phyloP scores from a whole-genome alignment of 2,797 vertebrate species.

The Pogonophryne albipinna region DNA sequence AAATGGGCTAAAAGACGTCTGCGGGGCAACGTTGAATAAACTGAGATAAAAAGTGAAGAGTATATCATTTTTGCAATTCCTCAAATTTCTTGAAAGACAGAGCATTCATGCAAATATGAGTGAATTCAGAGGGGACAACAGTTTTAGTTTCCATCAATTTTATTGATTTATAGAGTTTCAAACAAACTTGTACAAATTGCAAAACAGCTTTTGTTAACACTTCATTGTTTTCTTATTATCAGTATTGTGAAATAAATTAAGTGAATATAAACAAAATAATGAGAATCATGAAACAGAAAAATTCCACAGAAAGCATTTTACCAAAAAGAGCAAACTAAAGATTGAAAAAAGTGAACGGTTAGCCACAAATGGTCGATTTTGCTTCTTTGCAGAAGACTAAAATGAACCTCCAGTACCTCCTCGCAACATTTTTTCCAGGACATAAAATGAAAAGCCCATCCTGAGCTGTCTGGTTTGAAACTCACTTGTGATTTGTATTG shows the following conservation, averaged over 20 bases:
- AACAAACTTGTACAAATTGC: constrained; percentile 87
- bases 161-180: constrained; percentile 87
- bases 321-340: constrained; percentile 52
- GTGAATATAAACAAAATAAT: constrained; percentile 77
- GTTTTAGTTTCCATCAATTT: constrained; percentile 79
- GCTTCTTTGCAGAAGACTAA: constrained; percentile 48
- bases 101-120: neutral
- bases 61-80: neutral
- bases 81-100: neutral
- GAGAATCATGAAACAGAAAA: constrained; percentile 66
- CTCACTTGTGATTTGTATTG: constrained; percentile 31
- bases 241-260: constrained; percentile 83
- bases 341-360: constrained; percentile 64
- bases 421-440: constrained; percentile 38
- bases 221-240: constrained; percentile 66
- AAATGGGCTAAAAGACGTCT: constrained; percentile 19
- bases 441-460: constrained; percentile 28
- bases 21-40: neutral
- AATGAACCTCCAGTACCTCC: constrained; percentile 45
- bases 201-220: constrained; percentile 86
- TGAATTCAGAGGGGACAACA: constrained; percentile 2
- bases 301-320: constrained; percentile 64
- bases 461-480: constrained; percentile 19
- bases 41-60: neutral
- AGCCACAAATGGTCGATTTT: constrained; percentile 49